Percentiles rank a stretch among this genome's conserved stretches.
phyloP scores from a whole-genome alignment of 2,113 vertebrate genomes.

The Kryptolebias marmoratus region DNA sequence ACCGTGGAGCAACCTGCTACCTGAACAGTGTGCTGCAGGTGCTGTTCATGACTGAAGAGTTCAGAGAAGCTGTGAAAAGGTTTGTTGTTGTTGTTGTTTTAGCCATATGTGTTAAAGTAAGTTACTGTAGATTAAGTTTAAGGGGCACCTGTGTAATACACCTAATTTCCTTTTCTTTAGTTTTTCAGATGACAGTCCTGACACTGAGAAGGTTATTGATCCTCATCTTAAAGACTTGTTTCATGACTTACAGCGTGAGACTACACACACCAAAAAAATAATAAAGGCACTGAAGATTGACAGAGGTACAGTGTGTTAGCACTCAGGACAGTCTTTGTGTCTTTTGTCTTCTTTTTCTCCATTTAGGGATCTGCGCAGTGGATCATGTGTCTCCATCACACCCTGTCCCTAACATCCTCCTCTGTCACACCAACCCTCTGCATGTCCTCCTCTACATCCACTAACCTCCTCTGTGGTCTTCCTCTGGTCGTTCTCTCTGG shows the following conservation, averaged over 20 bases:
- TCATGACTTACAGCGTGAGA: background rate
- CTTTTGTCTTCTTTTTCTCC: no score
- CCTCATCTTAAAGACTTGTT: constrained; percentile 58
- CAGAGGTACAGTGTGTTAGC: constrained; percentile 44
- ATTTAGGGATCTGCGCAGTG: no score
- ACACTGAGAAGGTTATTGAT: constrained; percentile 20
- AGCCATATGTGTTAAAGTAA: background rate
- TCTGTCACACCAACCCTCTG: no score
- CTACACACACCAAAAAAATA: constrained; percentile 15
- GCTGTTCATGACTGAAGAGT: constrained; percentile 65
- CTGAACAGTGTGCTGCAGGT: constrained; percentile 78
- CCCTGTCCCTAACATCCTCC: no score
- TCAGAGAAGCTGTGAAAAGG: constrained; percentile 65
- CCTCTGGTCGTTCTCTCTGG: no score
- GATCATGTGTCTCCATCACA: no score
- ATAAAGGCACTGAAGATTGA: constrained; percentile 47
- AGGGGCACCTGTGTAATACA: background rate
- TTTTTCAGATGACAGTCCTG: background rate
- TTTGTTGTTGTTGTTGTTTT: constrained; percentile 13
- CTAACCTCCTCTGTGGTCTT: no score
- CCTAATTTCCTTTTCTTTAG: background rate
- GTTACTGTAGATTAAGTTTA: background rate
- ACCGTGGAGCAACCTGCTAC: constrained; percentile 72
- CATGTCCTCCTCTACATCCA: no score
- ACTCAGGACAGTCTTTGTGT: background rate